These are phyloP conservation scores for Carollia perspicillata DNA, from an alignment of 2,113 vertebrate genomes.

Conservation along the genomic window DNA sequence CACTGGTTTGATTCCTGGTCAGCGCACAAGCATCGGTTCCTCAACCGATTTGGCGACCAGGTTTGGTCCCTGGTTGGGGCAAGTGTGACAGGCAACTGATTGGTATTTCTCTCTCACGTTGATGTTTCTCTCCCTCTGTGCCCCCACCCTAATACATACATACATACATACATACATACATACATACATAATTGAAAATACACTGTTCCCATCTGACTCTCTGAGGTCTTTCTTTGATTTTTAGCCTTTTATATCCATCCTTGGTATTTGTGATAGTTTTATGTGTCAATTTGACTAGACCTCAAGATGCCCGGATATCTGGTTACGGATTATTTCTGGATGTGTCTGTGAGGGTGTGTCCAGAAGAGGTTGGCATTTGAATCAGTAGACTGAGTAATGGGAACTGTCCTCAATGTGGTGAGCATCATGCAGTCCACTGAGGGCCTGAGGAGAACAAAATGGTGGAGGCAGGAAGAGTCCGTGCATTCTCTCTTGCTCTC, in stretches of 20 bases:
- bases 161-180: too few relatives aligned
- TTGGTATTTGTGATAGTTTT: neutral
- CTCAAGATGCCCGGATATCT: neutral
- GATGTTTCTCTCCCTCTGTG: too few relatives aligned
- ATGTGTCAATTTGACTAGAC: neutral
- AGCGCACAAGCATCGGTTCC: too few relatives aligned
- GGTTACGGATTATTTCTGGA: neutral
- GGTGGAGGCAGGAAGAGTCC: neutral
- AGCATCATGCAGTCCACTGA: neutral
- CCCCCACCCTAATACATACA: too few relatives aligned
- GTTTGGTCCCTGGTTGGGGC: too few relatives aligned
- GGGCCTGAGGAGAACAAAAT: neutral
- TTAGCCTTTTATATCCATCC: neutral
- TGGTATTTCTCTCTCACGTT: too few relatives aligned
- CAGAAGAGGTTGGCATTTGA: neutral
- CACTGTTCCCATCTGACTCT: neutral
- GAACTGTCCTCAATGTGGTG: neutral
- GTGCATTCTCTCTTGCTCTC: neutral
- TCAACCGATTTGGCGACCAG: too few relatives aligned
- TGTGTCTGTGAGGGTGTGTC: neutral
- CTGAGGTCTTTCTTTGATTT: neutral
- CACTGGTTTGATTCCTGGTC: too few relatives aligned
- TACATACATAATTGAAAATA: neutral
- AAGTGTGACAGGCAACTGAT: too few relatives aligned
- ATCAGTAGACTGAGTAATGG: neutral